phyloP scores from a whole-genome alignment of 1,140 invertebrate genomes.

The Batillaria attramentaria region DNA sequence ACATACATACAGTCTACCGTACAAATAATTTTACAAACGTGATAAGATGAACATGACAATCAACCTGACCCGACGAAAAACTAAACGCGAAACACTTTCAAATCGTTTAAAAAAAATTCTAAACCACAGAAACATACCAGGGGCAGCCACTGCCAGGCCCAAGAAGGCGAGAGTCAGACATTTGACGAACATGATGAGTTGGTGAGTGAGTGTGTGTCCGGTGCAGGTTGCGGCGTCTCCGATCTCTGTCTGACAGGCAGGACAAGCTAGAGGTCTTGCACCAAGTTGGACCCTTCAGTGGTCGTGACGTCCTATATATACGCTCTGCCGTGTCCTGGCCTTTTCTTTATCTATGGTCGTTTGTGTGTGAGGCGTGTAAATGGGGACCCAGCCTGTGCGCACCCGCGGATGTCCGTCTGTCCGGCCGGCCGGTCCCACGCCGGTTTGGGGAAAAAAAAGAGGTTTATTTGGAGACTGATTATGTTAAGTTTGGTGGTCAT shows the following conservation, averaged over 20 bases:
- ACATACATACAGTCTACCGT: too few species aligned
- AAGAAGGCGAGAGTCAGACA: not conserved
- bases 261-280: too few species aligned
- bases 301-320: too few species aligned
- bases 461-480: not conserved
- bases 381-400: not conserved
- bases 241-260: not conserved
- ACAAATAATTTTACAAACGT: too few species aligned
- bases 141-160: constrained; percentile 9
- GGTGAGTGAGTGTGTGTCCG: not conserved
- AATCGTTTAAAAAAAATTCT: not conserved
- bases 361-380: not conserved
- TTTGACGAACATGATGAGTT: constrained; percentile 14
- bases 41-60: too few species aligned
- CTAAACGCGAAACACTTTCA: not conserved
- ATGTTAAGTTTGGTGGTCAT: not conserved
- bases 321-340: not conserved
- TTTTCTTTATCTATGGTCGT: not conserved
- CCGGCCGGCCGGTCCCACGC: not conserved
- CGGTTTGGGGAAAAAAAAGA: not conserved
- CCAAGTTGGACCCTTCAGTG: too few species aligned
- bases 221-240: not conserved
- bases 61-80: too few species aligned
- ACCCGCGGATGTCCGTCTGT: not conserved
- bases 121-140: not conserved